A percentile compares a stretch with the other conserved stretches of the same genome.
Evolutionary conservation across 2,888 invertebrate species (phyloP).

Genomic region (Parthenolecanium corni): DNA sequence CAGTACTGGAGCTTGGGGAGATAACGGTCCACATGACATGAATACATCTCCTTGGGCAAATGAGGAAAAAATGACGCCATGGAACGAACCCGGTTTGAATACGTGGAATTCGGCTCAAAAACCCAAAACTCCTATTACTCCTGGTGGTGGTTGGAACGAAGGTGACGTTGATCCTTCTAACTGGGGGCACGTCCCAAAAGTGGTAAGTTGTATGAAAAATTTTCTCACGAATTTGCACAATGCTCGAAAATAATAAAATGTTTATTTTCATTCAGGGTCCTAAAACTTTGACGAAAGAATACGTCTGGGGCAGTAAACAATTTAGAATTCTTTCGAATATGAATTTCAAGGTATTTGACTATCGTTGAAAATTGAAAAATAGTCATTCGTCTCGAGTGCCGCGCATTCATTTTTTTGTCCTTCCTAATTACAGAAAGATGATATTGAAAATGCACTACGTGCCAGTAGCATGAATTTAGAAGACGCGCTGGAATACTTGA

Average conservation of each 20-base stretch:
- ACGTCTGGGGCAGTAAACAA: slow-evolving; percentile 80
- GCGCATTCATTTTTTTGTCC: too few relatives aligned
- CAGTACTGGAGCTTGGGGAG: slow-evolving; percentile 37
- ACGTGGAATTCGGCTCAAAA: slow-evolving; percentile 37
- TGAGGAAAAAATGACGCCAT: slow-evolving; percentile 38
- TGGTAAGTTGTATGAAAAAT: too few relatives aligned
- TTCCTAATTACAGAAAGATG: slow-evolving; percentile 56
- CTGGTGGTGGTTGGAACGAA: slow-evolving; percentile 50
- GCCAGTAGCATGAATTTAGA: slow-evolving; percentile 80
- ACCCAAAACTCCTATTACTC: slow-evolving; percentile 47
- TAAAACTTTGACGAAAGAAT: slow-evolving; percentile 55
- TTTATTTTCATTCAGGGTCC: slow-evolving; percentile 40
- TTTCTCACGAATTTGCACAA: too few relatives aligned
- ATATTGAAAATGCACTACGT: slow-evolving; percentile 77
- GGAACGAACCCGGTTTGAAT: slow-evolving; percentile 39
- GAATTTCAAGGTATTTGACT: slow-evolving; percentile 68
- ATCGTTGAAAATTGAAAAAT: too few relatives aligned
- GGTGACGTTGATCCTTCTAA: slow-evolving; percentile 42
- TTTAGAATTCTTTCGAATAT: slow-evolving; percentile 77
- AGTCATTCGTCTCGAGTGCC: too few relatives aligned
- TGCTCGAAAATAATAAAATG: too few relatives aligned
- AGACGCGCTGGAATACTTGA: slow-evolving; percentile 68
- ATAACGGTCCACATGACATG: slow-evolving; percentile 37
- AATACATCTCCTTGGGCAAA: slow-evolving; percentile 36
- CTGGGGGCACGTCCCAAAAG: slow-evolving; percentile 56